Base-by-base conservation (phyloP, 2,888 invertebrate genomes). In the Noctua pronuba region DNA sequence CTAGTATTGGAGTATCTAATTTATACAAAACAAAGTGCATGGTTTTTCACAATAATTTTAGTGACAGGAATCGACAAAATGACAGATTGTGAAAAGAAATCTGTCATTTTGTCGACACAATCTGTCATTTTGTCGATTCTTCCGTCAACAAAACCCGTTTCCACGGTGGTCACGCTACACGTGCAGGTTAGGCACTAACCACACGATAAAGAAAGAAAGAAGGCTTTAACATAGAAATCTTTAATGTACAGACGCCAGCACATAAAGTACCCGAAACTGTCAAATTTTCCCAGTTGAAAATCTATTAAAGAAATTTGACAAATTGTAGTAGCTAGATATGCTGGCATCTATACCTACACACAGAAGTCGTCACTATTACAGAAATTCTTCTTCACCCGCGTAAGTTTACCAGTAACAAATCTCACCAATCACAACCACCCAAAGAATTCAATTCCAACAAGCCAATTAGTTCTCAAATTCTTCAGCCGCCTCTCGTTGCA, bases 401-500 rank as follows among this genome's bases (percentile, higher is more conserved):
- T 60, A 31, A 31, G 24, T 7, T 11, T 73, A 28, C 18, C 60
- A 62, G 13, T 24, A 75, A 75, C 4, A 18, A 35, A 44, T 60
- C 35, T 24, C 21, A 62, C 41, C n/a, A 28, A 38, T 69, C n/a
- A 18, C 16, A 46, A 10, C 10, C 7, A 64, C 2, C 10, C 10
- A 41, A 67, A 67, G 3, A 44, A 62, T 44, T 13, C 13, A 49
- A 62, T 70, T 67, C 31, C 35, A 49, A 60, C 60, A 35, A 38
- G 58, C 44, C 21, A 69, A 69, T 52, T 31, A 69, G 44, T 66
- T 41, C 38, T 69, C 41, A 72, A 72, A 74, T 79, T 70, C 52
- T 52, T 68, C 55, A 60, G n/a, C 13, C 41, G 64, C 28, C 38
- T 73, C 74, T 35, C n/a, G 52, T 69, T 73, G 60, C 70, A n/a